Evolutionary conservation across 2,797 vertebrate genomes (phyloP).

Genomic region (Rachycentron canadum): DNA sequence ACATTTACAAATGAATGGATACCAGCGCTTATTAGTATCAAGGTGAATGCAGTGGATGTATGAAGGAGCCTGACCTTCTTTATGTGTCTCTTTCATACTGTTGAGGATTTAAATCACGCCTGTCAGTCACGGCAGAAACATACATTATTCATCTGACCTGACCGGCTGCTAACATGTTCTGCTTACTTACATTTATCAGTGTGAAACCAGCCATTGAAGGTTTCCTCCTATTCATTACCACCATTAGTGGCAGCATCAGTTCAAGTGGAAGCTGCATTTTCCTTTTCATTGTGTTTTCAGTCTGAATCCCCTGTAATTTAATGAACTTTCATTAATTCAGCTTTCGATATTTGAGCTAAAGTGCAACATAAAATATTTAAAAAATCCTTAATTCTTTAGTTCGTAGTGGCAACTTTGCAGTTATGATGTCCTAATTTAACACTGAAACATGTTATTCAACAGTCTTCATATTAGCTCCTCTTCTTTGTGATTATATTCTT

Average conservation of each 20-base stretch:
- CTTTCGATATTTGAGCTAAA: slow-evolving; percentile 20
- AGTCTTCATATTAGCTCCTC: slow-evolving; percentile 27
- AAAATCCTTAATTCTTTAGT: too few relatives aligned
- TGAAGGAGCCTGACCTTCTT: slow-evolving; percentile 10
- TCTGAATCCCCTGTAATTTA: slow-evolving; percentile 3
- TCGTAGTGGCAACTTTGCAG: not conserved
- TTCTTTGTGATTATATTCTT: slow-evolving; percentile 56
- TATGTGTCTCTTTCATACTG: not conserved
- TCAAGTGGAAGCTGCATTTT: slow-evolving; percentile 6
- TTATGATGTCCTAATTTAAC: slow-evolving; percentile 18
- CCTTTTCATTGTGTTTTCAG: not conserved
- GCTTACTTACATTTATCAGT: slow-evolving; percentile 25
- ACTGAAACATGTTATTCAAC: slow-evolving; percentile 32
- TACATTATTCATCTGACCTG: slow-evolving; percentile 31
- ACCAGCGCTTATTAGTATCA: not conserved
- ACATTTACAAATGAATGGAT: slow-evolving; percentile 15
- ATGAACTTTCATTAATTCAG: slow-evolving; percentile 4
- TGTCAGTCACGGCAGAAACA: slow-evolving; percentile 19
- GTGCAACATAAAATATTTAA: slow-evolving; percentile 4
- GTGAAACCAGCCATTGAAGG: slow-evolving; percentile 8
- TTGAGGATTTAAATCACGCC: slow-evolving; percentile 7
- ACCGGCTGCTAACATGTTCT: slow-evolving; percentile 10
- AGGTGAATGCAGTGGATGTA: not conserved
- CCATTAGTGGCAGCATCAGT: slow-evolving; percentile 1
- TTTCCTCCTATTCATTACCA: not conserved